Conservation (phyloP, 2,888 invertebrate genomes). For the Drosophila nigritarsus region DNA sequence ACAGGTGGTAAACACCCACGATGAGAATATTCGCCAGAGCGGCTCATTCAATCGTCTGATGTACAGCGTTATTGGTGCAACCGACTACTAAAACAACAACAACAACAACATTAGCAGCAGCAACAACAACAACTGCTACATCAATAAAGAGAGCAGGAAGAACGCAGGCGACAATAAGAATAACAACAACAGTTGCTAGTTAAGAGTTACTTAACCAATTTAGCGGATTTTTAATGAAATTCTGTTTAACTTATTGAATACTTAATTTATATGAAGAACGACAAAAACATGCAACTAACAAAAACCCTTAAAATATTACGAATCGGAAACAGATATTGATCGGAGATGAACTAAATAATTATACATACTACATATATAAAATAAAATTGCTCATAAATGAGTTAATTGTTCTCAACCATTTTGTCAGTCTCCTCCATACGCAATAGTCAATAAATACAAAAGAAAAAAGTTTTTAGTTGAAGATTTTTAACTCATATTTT, state of each 20-base stretch:
- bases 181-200: constrained; percentile 51
- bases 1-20: constrained; percentile 86
- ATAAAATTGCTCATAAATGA: constrained; percentile 36
- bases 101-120: constrained; percentile 34
- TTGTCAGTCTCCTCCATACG: constrained; percentile 42
- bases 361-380: constrained; percentile 23
- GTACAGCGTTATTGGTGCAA: constrained; percentile 94
- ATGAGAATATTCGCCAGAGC: constrained; percentile 95
- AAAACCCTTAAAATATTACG: constrained; percentile 64
- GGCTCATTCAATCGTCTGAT: constrained; percentile 96
- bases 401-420: constrained; percentile 47
- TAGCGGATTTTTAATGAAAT: constrained; percentile 78
- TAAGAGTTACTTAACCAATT: constrained; percentile 73
- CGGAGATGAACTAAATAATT: constrained; percentile 66
- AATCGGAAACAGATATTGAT: constrained; percentile 66
- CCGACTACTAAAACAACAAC: constrained; percentile 86
- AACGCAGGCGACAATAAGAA: constrained; percentile 29
- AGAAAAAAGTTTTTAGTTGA: constrained; percentile 47
- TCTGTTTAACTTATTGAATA: constrained; percentile 73
- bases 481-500: constrained; percentile 42
- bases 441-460: constrained; percentile 51
- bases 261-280: constrained; percentile 62
- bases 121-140: constrained; percentile 35
- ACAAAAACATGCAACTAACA: constrained; percentile 63
- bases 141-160: constrained; percentile 22